Evolutionary conservation across 2,888 invertebrate species (phyloP).

Genomic region (Drosophila anceps): DNA sequence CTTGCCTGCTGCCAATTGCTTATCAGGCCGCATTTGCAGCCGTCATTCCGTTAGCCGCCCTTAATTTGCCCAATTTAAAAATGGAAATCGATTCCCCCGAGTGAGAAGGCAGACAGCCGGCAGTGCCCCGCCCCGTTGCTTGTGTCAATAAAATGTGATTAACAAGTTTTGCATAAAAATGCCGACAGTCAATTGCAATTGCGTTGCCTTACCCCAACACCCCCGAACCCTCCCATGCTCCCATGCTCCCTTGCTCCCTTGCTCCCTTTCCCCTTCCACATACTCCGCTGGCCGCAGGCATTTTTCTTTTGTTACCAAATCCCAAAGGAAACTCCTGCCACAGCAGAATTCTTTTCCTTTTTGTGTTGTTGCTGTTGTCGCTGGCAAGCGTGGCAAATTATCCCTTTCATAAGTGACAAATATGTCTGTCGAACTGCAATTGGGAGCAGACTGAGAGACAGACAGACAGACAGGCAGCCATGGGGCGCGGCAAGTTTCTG

Average conservation of each 20-base stretch:
- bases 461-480: not conserved
- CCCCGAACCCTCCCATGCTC: too few relatives aligned
- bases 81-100: slow-evolving; percentile 80
- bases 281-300: slow-evolving; percentile 55
- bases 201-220: slow-evolving; percentile 38
- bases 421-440: slow-evolving; percentile 54
- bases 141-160: slow-evolving; percentile 81
- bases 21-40: slow-evolving; percentile 63
- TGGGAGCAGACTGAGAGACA: slow-evolving; percentile 25
- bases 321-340: slow-evolving; percentile 27
- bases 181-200: slow-evolving; percentile 70
- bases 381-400: slow-evolving; percentile 73
- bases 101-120: slow-evolving; percentile 21
- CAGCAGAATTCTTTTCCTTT: not conserved
- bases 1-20: slow-evolving; percentile 70
- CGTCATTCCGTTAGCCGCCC: slow-evolving; percentile 64
- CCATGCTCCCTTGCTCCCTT: not conserved
- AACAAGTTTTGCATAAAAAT: slow-evolving; percentile 79
- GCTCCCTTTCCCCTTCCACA: not conserved
- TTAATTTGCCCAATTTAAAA: slow-evolving; percentile 80
- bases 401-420: slow-evolving; percentile 81
- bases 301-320: slow-evolving; percentile 49
- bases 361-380: slow-evolving; percentile 32
- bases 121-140: slow-evolving; percentile 14
- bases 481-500: not conserved